These are phyloP conservation scores for Rhagoletis zephyria DNA, from an alignment of 1,140 invertebrate species.

Conservation along the genomic window DNA sequence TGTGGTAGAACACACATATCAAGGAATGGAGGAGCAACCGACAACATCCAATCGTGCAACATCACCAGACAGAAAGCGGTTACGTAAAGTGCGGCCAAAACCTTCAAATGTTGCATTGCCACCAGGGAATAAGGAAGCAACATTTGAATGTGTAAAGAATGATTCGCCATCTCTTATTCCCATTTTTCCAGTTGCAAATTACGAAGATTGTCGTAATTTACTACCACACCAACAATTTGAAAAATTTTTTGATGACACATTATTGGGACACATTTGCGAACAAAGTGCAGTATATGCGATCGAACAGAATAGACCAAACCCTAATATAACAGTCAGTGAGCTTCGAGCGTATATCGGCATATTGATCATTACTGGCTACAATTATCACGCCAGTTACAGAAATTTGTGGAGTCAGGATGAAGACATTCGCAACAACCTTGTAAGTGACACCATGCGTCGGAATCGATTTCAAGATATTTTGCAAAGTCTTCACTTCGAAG, in stretches of 20 bases:
- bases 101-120: constrained; percentile 2
- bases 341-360: constrained; percentile 51
- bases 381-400: not conserved
- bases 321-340: constrained; percentile 25
- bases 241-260: constrained; percentile 48
- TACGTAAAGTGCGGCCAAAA: constrained; percentile 7
- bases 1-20: not conserved
- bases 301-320: not conserved
- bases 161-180: not conserved
- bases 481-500: no score
- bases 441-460: not conserved
- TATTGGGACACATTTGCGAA: not conserved
- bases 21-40: not conserved
- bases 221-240: constrained; percentile 21
- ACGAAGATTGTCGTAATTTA: not conserved
- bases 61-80: constrained; percentile 4
- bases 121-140: constrained; percentile 16
- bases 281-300: constrained; percentile 31
- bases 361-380: constrained; percentile 49
- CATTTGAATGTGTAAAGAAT: constrained; percentile 35
- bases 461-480: no score
- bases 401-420: constrained; percentile 5
- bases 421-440: not conserved
- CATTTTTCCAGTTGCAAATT: constrained; percentile 53
- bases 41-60: not conserved